phyloP scores from a whole-genome alignment of 2,113 vertebrate species.

The Holacanthus passer region DNA sequence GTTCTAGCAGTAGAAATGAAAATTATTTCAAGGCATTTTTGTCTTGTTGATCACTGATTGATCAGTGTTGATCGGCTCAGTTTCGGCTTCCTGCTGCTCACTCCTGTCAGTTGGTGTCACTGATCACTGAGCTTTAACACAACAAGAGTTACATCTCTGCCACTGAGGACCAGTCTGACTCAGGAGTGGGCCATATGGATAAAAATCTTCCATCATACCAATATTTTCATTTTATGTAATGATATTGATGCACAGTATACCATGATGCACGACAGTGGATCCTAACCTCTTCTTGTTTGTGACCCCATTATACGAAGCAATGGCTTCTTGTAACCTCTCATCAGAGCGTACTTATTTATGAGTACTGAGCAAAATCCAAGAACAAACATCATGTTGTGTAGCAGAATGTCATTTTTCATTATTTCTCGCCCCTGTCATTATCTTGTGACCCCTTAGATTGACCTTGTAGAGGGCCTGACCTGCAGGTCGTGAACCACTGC shows the following conservation, averaged over 20 bases:
- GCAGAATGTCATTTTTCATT: not conserved
- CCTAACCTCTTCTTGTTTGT: not conserved
- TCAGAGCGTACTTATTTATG: not conserved
- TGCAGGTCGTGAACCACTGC: not conserved
- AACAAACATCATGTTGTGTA: too few relatives aligned
- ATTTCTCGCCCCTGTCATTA: not conserved
- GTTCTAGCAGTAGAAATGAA: not conserved
- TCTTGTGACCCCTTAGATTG: not conserved
- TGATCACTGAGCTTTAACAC: not conserved
- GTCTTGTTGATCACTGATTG: not conserved
- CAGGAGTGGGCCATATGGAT: not conserved
- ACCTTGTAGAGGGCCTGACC: not conserved
- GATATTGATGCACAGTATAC: not conserved
- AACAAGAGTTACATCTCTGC: not conserved
- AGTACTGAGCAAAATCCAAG: not conserved
- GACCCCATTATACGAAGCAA: not conserved
- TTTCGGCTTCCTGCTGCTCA: conserved; percentile 2
- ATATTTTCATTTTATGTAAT: not conserved
- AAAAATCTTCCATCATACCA: not conserved
- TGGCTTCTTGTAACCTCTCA: not conserved
- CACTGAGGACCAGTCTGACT: not conserved
- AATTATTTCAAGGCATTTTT: not conserved
- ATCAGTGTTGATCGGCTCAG: conserved; percentile 5
- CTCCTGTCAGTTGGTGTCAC: conserved; percentile 11
- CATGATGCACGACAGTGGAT: not conserved